Conservation (phyloP, 2,113 vertebrate genomes). For the Hydrolagus affinis region DNA sequence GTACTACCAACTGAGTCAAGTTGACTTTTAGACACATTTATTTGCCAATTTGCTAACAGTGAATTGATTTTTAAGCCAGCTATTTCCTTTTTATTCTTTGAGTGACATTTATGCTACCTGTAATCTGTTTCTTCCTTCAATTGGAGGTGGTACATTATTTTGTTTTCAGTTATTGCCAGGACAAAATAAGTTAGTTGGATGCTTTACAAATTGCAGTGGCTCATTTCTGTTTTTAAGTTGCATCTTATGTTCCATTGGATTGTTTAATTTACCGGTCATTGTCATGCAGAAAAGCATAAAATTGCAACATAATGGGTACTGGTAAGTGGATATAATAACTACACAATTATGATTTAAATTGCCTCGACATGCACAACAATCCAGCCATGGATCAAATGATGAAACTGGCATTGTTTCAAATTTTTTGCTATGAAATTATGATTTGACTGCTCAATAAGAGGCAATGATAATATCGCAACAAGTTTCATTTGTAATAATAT, state of each 20-base stretch:
- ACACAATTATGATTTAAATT: neutral
- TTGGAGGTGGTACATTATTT: neutral
- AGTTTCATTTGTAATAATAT: neutral
- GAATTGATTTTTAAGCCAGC: neutral
- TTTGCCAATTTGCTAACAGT: neutral
- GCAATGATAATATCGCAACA: too few species aligned
- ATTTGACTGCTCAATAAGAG: neutral
- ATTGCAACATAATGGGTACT: neutral
- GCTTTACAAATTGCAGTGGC: neutral
- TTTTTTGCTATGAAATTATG: neutral
- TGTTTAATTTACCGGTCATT: neutral
- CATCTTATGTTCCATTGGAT: neutral
- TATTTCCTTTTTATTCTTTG: neutral
- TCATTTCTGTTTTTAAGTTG: neutral
- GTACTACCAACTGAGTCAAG: too few species aligned
- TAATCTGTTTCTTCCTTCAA: neutral
- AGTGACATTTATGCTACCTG: neutral
- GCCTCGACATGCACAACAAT: neutral
- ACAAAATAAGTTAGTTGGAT: neutral
- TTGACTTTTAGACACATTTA: conserved; percentile 47
- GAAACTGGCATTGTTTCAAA: neutral
- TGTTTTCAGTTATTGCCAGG: neutral
- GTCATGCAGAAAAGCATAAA: neutral
- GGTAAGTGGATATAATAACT: neutral
- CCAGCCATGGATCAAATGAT: neutral